Evolutionary conservation across 2,888 invertebrate species (phyloP).

Genomic region (Biston betularia): DNA sequence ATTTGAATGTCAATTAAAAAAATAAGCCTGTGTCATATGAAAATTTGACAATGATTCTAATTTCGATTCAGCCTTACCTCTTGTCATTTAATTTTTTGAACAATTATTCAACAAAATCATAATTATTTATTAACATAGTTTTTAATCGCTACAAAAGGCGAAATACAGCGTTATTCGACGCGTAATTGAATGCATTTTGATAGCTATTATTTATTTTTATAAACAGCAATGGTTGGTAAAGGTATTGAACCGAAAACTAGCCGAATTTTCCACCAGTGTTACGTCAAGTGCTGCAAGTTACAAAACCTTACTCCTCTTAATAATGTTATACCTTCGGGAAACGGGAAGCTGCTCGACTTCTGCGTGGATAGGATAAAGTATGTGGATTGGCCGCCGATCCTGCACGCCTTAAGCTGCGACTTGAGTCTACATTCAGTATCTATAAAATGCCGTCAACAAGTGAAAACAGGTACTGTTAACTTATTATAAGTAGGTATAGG

Average conservation of each 20-base stretch:
- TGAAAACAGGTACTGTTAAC: constrained; percentile 66
- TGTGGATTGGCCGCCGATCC: constrained; percentile 91
- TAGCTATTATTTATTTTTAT: constrained; percentile 50
- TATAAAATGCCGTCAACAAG: constrained; percentile 87
- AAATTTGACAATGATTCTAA: constrained; percentile 34
- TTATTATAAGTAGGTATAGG: background rate
- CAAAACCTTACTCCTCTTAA: constrained; percentile 78
- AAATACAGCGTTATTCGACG: constrained; percentile 50
- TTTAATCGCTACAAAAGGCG: constrained; percentile 53
- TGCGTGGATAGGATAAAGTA: constrained; percentile 91
- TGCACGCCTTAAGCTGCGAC: constrained; percentile 90
- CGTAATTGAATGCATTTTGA: constrained; percentile 60
- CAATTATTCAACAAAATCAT: constrained; percentile 62
- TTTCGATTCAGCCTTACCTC: constrained; percentile 42
- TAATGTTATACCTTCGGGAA: constrained; percentile 73
- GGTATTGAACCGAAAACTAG: constrained; percentile 73
- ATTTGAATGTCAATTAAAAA: constrained; percentile 25
- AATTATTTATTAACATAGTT: constrained; percentile 53
- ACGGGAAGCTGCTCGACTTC: constrained; percentile 88
- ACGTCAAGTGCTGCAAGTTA: constrained; percentile 81
- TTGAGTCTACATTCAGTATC: constrained; percentile 89
- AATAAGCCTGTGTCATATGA: constrained; percentile 18
- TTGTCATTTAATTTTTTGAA: constrained; percentile 66
- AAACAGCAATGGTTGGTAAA: constrained; percentile 74
- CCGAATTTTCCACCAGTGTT: constrained; percentile 81